Percentiles rank a stretch among this genome's conserved stretches.
Conservation (phyloP, 2,888 invertebrate genomes). For the Nysson spinosus region DNA sequence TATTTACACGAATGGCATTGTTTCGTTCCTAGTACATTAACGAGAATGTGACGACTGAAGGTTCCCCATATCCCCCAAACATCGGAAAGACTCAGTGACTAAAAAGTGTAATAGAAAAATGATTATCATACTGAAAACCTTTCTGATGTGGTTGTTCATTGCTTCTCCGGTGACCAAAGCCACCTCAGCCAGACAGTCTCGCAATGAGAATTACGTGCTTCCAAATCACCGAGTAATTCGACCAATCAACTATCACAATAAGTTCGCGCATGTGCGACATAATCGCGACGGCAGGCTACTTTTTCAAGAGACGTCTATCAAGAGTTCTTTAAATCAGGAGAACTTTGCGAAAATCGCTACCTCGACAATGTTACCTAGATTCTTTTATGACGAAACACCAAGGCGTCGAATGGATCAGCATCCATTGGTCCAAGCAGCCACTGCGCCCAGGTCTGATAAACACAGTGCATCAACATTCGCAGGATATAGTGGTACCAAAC, state of each 20-base stretch:
- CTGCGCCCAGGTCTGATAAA: constrained; percentile 49
- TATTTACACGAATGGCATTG: too few relatives aligned
- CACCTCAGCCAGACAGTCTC: background rate
- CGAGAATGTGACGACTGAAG: constrained; percentile 52
- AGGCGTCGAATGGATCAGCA: constrained; percentile 49
- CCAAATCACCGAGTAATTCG: constrained; percentile 26
- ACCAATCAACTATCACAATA: constrained; percentile 55
- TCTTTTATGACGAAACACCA: background rate
- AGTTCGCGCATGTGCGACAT: constrained; percentile 26
- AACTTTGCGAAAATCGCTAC: background rate
- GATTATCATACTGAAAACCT: constrained; percentile 21
- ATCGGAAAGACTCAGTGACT: too few relatives aligned
- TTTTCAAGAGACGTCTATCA: constrained; percentile 11
- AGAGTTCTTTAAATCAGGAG: constrained; percentile 24
- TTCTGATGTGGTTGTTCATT: constrained; percentile 24
- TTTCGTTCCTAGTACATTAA: constrained; percentile 10
- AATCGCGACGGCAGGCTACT: constrained; percentile 16
- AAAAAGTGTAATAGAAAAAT: constrained; percentile 12
- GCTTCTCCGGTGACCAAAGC: constrained; percentile 1
- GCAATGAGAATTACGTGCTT: constrained; percentile 18
- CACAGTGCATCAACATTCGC: constrained; percentile 59
- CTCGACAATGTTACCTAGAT: background rate
- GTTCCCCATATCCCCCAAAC: too few relatives aligned
- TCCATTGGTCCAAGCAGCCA: constrained; percentile 30
- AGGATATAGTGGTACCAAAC: constrained; percentile 60